Evolutionary conservation across 2,888 invertebrate genomes (phyloP), one percentile per base, ranked within the genome.

Genomic region (Hofmannophila pseudospretella): DNA sequence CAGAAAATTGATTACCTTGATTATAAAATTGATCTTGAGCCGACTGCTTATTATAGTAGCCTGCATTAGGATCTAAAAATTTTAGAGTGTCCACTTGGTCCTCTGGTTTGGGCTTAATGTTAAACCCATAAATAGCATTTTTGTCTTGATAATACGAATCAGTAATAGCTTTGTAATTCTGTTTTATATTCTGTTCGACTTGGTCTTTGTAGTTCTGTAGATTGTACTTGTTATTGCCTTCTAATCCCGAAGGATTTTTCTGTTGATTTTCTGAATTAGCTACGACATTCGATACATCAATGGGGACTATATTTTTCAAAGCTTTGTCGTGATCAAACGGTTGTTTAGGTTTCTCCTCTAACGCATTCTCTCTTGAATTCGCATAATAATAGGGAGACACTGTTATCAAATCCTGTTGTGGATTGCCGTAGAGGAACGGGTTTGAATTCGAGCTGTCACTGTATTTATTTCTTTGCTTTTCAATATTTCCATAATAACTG

Each of bases 281-380:
- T 7, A 86, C 72, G 19, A 82, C 79, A 45, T 86, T 88, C 22
- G 85, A 77, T 2, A 82, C 73, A 49, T 82, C 87, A 32, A 87
- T 82, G 1, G 87, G 78, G 11, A 87, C 81, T 39, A 86, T 84
- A 56, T 79, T 84, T 67, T 85, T 86, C 34, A 86, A 56, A 1
- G 84, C 86, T 49, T 82, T 88, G 23, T 81, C 80, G 37, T 88
- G 86, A 51, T 88, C 87, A 53, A 87, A 87, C 1, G 73, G 68
- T 44, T 67, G 70, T 51, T 84, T 80, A 25, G 58, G 45, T 50
- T 76, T 82, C 8, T 53, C 60, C 9, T 82, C 79, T 23, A 56
- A 23, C 19, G 42, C 54, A 41, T 52, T 66, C 45, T 80, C 77
- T 45, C 63, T 67, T 1, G 64, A 45, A 49, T 65, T 73, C 8